phyloP scores from a whole-genome alignment of 2,113 vertebrate genomes.

The Ariopsis seemanni region DNA sequence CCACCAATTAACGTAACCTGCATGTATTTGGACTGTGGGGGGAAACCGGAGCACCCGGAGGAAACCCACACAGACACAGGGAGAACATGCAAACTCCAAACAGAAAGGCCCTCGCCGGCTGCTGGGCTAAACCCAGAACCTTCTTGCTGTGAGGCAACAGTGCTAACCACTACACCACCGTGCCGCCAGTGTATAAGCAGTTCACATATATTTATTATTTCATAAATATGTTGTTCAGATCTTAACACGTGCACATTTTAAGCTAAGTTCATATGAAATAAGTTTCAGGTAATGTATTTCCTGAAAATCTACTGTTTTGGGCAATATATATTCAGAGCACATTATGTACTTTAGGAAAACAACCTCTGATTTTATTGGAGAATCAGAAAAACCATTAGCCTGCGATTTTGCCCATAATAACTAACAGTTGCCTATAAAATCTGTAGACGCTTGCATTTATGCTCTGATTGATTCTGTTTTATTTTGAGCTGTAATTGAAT shows the following conservation, averaged over 20 bases:
- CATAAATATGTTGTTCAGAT: not conserved
- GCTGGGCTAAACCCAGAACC: too few species aligned
- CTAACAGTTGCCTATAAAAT: conserved; percentile 24
- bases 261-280: not conserved
- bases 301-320: not conserved
- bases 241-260: not conserved
- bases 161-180: too few species aligned
- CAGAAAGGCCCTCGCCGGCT: too few species aligned
- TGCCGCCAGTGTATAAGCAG: too few species aligned
- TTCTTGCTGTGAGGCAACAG: too few species aligned
- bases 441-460: conserved; percentile 9
- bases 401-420: conserved; percentile 34
- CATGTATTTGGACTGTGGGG: too few species aligned
- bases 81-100: too few species aligned
- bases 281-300: not conserved
- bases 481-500: conserved; percentile 34
- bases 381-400: conserved; percentile 28
- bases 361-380: not conserved
- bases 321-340: not conserved
- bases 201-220: too few species aligned
- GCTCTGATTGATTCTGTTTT: conserved; percentile 27
- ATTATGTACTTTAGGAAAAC: conserved; percentile 8
- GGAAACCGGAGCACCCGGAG: too few species aligned
- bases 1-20: too few species aligned
- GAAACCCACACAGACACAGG: too few species aligned